Evolutionary conservation across 2,797 vertebrate genomes (phyloP).

Genomic region (Percopsis omiscomaycus): DNA sequence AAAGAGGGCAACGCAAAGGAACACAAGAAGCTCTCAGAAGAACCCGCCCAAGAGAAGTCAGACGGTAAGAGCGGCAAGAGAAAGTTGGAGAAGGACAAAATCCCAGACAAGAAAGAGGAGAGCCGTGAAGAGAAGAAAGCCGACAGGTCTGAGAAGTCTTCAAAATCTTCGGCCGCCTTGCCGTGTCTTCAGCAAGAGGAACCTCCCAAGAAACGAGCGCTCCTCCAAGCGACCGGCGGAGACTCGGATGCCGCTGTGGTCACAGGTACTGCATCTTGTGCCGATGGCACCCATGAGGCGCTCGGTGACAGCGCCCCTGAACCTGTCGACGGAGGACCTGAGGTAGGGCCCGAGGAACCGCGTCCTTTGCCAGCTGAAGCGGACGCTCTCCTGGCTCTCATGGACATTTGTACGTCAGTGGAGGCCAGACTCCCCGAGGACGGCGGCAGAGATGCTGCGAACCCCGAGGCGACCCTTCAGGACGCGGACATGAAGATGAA

Average conservation of each 20-base stretch:
- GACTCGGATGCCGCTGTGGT: conserved; percentile 52
- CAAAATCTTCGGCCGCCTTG: conserved; percentile 32
- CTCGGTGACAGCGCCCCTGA: conserved; percentile 77
- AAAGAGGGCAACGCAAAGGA: conserved; percentile 79
- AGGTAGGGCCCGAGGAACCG: conserved; percentile 36
- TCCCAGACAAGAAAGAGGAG: conserved; percentile 65
- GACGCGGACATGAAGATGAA: conserved; percentile 81
- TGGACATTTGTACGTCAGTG: conserved; percentile 72
- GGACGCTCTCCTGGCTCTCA: conserved; percentile 74
- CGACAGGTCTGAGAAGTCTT: conserved; percentile 53
- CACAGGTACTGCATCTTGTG: conserved; percentile 40
- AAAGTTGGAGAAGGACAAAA: conserved; percentile 75
- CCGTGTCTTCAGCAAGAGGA: conserved; percentile 37
- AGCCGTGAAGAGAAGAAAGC: conserved; percentile 46
- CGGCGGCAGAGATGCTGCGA: conserved; percentile 3
- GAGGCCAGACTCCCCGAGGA: conserved; percentile 49
- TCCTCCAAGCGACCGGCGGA: conserved; percentile 49
- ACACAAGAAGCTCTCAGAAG: conserved; percentile 77
- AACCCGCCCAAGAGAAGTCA: conserved; percentile 59
- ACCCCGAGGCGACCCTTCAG: conserved; percentile 42
- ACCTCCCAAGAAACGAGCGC: conserved; percentile 15
- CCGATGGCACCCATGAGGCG: conserved; percentile 71
- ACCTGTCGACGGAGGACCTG: conserved; percentile 56
- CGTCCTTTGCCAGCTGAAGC: conserved; percentile 58
- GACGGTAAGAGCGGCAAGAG: conserved; percentile 69